A percentile compares a stretch with the other conserved stretches of the same genome.
phyloP scores from a whole-genome alignment of 2,113 vertebrate genomes.

The Plestiodon gilberti region DNA sequence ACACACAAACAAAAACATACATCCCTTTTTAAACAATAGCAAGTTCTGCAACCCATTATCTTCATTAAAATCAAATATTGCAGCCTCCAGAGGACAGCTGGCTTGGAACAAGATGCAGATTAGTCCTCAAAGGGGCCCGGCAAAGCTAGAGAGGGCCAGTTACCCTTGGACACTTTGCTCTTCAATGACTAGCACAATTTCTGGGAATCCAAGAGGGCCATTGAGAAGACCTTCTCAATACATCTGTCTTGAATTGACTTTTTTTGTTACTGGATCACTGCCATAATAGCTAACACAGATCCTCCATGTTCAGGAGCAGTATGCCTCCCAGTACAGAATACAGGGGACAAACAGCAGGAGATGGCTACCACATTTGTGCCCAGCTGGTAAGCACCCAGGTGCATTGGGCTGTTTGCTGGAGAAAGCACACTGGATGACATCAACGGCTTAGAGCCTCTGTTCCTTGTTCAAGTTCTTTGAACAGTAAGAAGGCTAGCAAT shows the following conservation, averaged over 20 bases:
- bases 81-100: neutral
- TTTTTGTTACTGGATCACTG: too few species aligned
- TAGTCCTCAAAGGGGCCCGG: neutral
- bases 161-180: neutral
- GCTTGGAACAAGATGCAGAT: neutral
- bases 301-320: neutral
- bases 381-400: too few species aligned
- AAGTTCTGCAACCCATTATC: neutral
- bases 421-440: too few species aligned
- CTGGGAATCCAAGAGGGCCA: neutral
- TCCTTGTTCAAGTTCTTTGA: too few species aligned
- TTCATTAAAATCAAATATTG: neutral
- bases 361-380: too few species aligned
- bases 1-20: neutral
- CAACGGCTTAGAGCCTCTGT: too few species aligned
- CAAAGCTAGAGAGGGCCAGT: slow-evolving; percentile 20
- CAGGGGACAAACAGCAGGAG: neutral
- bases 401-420: too few species aligned
- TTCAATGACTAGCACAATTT: neutral
- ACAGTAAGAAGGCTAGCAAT: too few species aligned
- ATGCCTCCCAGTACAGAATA: slow-evolving; percentile 19
- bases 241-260: neutral
- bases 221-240: neutral
- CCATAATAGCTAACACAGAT: neutral
- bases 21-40: neutral